These are phyloP conservation scores for Anarrhichthys ocellatus DNA, from an alignment of 2,113 vertebrate genomes.

Conservation along the genomic window DNA sequence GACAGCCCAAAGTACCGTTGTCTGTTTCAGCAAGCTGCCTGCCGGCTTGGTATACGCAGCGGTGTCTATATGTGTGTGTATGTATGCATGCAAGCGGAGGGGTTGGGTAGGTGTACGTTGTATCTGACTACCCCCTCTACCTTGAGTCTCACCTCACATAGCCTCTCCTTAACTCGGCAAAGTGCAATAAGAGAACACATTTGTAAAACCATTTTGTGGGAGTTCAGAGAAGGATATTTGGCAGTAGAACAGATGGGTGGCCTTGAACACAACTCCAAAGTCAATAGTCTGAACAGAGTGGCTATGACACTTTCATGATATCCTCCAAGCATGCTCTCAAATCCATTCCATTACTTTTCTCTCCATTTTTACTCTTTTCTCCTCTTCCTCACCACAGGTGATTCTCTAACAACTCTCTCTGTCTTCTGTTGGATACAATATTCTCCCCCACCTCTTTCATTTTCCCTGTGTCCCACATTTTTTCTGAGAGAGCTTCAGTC, in stretches of 20 bases:
- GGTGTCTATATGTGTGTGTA: constrained; percentile 38
- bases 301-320: constrained; percentile 71
- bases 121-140: constrained; percentile 3
- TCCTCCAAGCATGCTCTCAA: constrained; percentile 60
- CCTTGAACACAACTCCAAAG: constrained; percentile 83
- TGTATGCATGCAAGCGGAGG: constrained; percentile 9
- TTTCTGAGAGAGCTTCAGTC: constrained; percentile 31
- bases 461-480: constrained; percentile 47
- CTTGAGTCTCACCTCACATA: constrained; percentile 45
- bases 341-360: constrained; percentile 57
- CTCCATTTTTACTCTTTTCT: constrained; percentile 26
- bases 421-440: constrained; percentile 54
- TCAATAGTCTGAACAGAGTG: constrained; percentile 71
- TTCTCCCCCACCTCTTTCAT: constrained; percentile 8
- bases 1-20: constrained; percentile 64
- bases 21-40: constrained; percentile 61
- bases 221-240: constrained; percentile 74
- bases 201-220: constrained; percentile 75
- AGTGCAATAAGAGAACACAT: constrained; percentile 66
- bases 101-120: not conserved
- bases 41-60: constrained; percentile 26
- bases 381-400: constrained; percentile 58
- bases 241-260: constrained; percentile 67
- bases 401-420: constrained; percentile 50
- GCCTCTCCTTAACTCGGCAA: constrained; percentile 47